phyloP scores from a whole-genome alignment of 2,888 invertebrate species.

The Oligia strigilis region DNA sequence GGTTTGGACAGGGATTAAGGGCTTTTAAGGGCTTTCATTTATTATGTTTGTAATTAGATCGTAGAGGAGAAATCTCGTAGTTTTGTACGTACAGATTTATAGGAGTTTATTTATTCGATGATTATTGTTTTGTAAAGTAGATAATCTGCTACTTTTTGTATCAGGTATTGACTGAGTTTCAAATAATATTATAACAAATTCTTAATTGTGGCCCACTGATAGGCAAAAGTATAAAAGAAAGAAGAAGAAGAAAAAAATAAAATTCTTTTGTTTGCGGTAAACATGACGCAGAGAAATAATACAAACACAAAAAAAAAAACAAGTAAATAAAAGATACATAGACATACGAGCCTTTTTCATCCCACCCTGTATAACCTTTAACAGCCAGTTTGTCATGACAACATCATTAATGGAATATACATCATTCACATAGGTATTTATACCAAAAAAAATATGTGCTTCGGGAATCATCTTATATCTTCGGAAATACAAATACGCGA shows the following conservation, averaged over 20 bases:
- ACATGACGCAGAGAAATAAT: too few species aligned
- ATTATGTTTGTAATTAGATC: conserved; percentile 51
- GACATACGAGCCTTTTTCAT: background rate
- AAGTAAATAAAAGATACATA: too few species aligned
- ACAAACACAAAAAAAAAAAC: too few species aligned
- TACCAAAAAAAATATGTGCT: background rate
- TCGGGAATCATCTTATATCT: background rate
- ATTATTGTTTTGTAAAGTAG: background rate
- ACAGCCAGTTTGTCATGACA: too few species aligned
- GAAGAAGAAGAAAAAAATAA: too few species aligned
- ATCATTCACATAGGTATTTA: background rate
- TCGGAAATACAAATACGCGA: background rate
- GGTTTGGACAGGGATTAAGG: conserved; percentile 48
- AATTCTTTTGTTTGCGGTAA: too few species aligned
- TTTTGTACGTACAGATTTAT: background rate
- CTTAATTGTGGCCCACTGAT: background rate
- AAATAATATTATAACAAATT: background rate
- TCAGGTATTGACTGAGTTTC: background rate
- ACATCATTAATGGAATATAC: background rate
- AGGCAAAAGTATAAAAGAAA: too few species aligned
- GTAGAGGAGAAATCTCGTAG: background rate
- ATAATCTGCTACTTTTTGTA: background rate
- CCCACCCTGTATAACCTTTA: too few species aligned
- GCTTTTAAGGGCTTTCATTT: conserved; percentile 47
- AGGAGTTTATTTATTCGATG: background rate